A percentile compares a stretch with the other conserved stretches of the same genome.
phyloP scores from a whole-genome alignment of 2,113 vertebrate genomes.

The Heterochromis multidens region DNA sequence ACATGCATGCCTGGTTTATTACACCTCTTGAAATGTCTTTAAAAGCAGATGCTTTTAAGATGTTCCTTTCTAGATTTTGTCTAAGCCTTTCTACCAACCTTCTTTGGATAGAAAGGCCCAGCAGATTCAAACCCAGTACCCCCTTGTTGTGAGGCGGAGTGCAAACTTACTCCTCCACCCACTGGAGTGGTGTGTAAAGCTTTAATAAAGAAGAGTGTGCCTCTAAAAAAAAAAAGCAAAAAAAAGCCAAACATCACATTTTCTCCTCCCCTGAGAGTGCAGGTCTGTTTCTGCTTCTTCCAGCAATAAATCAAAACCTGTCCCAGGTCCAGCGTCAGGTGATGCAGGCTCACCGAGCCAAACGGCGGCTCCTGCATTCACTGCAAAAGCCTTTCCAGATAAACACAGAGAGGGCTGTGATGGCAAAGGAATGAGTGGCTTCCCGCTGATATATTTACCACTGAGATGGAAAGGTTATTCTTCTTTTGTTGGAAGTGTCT shows the following conservation, averaged over 20 bases:
- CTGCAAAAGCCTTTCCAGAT: neutral
- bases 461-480: neutral
- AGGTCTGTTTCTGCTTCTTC: constrained; percentile 64
- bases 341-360: constrained; percentile 1
- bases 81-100: neutral
- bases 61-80: neutral
- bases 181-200: constrained; percentile 6
- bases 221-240: constrained; percentile 50
- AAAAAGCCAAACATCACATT: constrained; percentile 57
- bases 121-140: too few relatives aligned
- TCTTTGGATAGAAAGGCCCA: too few relatives aligned
- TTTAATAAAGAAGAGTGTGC: constrained; percentile 51
- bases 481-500: neutral
- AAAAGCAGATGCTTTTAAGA: neutral
- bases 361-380: neutral
- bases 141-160: too few relatives aligned
- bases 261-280: constrained; percentile 53
- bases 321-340: constrained; percentile 40
- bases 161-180: neutral
- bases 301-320: constrained; percentile 74
- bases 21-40: neutral
- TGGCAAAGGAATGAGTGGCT: neutral
- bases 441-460: neutral
- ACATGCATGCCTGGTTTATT: neutral
- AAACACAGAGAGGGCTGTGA: neutral